A percentile compares a stretch with the other conserved stretches of the same genome.
Conservation (phyloP, 1,140 invertebrate species). For the Bilobella aurantiaca region DNA sequence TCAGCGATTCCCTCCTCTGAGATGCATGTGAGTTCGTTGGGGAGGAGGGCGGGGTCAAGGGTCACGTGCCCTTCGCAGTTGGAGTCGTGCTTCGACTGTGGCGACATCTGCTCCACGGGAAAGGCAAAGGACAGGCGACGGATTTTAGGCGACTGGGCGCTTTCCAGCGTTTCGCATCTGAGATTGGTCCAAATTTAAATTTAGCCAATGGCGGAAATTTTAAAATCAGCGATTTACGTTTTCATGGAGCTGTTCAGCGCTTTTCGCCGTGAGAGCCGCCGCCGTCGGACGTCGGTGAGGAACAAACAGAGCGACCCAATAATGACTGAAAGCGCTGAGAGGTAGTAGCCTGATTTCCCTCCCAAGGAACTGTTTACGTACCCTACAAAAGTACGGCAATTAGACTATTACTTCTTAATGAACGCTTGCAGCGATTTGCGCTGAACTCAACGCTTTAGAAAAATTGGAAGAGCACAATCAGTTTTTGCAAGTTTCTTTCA, state of each 20-base stretch:
- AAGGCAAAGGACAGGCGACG: constrained; percentile 32
- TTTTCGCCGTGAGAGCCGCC: constrained; percentile 45
- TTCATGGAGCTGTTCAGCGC: constrained; percentile 33
- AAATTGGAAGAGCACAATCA: no score
- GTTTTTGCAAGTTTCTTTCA: no score
- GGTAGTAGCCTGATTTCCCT: constrained; percentile 63
- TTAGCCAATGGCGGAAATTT: no score
- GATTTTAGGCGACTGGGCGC: constrained; percentile 25
- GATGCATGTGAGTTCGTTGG: constrained; percentile 65
- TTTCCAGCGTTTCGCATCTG: constrained; percentile 31
- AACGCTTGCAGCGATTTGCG: no score
- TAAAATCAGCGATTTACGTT: no score
- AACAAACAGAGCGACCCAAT: constrained; percentile 64
- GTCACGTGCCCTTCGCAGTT: constrained; percentile 9
- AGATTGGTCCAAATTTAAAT: no score
- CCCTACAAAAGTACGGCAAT: no score
- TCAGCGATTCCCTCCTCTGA: constrained; percentile 75
- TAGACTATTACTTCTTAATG: no score
- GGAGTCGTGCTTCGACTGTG: constrained; percentile 32
- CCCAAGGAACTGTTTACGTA: constrained; percentile 61
- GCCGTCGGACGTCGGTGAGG: constrained; percentile 64
- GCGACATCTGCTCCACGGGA: constrained; percentile 29
- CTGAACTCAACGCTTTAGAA: no score
- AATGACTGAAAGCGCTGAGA: constrained; percentile 64
- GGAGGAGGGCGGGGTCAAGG: constrained; percentile 25